A percentile compares a stretch with the other conserved stretches of the same genome.
These are phyloP conservation scores for Mustelus asterias DNA, from an alignment of 2,113 vertebrate genomes.

Conservation along the genomic window DNA sequence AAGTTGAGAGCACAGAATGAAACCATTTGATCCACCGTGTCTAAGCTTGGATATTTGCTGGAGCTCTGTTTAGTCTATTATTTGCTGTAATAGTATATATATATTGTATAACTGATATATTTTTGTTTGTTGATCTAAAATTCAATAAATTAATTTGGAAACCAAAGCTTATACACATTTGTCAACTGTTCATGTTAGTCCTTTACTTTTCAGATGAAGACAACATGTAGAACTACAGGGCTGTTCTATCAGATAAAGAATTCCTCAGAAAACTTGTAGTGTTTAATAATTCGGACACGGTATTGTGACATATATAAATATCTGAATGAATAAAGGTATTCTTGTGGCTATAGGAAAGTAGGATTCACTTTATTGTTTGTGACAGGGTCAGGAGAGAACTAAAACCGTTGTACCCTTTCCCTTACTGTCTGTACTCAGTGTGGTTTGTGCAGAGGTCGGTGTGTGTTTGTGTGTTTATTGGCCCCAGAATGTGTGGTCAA, in stretches of 20 bases:
- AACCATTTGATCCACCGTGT: background rate
- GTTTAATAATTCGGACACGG: background rate
- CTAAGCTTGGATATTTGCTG: background rate
- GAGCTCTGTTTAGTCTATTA: background rate
- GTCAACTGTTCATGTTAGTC: background rate
- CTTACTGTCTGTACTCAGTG: too few species aligned
- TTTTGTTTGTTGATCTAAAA: background rate
- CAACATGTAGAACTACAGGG: background rate
- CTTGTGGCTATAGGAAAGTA: background rate
- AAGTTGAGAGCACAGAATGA: background rate
- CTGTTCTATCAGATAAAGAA: background rate
- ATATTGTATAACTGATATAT: background rate
- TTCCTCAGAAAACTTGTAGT: background rate
- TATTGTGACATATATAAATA: background rate
- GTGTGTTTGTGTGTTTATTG: too few species aligned
- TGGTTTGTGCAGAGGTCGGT: too few species aligned
- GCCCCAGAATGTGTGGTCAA: too few species aligned
- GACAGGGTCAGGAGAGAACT: too few species aligned
- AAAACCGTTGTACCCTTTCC: too few species aligned
- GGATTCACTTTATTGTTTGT: background rate
- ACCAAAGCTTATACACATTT: background rate
- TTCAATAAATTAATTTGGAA: background rate
- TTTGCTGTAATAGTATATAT: background rate
- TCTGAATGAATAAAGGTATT: background rate
- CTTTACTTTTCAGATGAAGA: background rate